Evolutionary conservation across 2,797 vertebrate species (phyloP).

Genomic region (Geotria australis): DNA sequence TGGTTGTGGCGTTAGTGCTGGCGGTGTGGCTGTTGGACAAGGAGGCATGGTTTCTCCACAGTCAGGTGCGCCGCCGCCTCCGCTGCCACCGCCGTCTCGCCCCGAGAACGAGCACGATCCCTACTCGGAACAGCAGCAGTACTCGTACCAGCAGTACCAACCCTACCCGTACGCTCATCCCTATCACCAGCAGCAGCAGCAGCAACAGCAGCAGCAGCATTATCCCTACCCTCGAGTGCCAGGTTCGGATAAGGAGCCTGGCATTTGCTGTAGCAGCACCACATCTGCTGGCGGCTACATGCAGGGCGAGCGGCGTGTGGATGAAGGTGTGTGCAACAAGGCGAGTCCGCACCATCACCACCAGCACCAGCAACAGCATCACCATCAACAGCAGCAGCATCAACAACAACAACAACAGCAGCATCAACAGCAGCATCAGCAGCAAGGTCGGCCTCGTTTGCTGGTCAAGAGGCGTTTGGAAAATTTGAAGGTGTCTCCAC

Average conservation of each 20-base stretch:
- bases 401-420: neutral
- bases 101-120: too few relatives aligned
- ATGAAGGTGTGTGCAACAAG: too few relatives aligned
- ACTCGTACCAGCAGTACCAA: too few relatives aligned
- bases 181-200: neutral
- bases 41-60: too few relatives aligned
- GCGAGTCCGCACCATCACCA: neutral
- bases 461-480: neutral
- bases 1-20: too few relatives aligned
- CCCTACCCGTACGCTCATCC: too few relatives aligned
- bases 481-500: neutral
- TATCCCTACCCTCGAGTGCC: neutral
- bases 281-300: neutral
- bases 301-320: too few relatives aligned
- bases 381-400: neutral
- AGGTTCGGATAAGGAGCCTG: neutral
- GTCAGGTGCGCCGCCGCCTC: too few relatives aligned
- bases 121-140: too few relatives aligned
- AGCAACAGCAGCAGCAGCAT: neutral
- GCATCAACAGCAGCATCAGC: neutral
- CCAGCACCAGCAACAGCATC: neutral
- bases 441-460: neutral
- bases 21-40: too few relatives aligned
- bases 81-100: too few relatives aligned
- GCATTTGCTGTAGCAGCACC: neutral